Percentiles rank a stretch among this genome's conserved stretches.
These are phyloP conservation scores for Steromphala cineraria DNA, from an alignment of 2,888 invertebrate genomes.

Conservation along the genomic window DNA sequence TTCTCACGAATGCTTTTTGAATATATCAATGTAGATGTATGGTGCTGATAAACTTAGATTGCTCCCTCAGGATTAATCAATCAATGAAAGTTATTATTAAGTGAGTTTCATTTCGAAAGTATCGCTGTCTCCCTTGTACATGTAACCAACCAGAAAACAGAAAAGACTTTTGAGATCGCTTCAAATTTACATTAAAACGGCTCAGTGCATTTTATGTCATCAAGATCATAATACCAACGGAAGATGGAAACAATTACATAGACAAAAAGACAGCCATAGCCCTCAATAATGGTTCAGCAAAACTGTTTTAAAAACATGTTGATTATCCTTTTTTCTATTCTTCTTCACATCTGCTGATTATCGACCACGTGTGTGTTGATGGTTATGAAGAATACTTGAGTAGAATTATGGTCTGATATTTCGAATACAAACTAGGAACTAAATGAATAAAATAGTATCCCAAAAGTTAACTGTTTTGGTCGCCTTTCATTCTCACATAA, in stretches of 20 bases:
- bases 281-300: too few relatives aligned
- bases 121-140: background rate
- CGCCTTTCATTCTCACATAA: too few relatives aligned
- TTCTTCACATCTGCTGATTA: background rate
- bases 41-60: background rate
- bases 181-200: background rate
- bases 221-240: background rate
- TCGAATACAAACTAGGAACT: too few relatives aligned
- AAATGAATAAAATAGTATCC: too few relatives aligned
- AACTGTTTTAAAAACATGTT: background rate
- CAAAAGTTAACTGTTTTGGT: too few relatives aligned
- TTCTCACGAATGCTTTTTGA: background rate
- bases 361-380: background rate
- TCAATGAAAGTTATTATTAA: background rate
- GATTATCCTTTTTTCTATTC: background rate
- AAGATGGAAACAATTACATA: too few relatives aligned
- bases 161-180: background rate
- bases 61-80: background rate
- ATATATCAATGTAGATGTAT: background rate
- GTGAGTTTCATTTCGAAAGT: background rate
- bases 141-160: background rate
- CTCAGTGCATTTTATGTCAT: background rate
- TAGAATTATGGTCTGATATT: background rate
- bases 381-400: background rate
- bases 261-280: too few relatives aligned